Evolutionary conservation across 1,140 invertebrate genomes (phyloP).

Genomic region (Drosophila funebris): DNA sequence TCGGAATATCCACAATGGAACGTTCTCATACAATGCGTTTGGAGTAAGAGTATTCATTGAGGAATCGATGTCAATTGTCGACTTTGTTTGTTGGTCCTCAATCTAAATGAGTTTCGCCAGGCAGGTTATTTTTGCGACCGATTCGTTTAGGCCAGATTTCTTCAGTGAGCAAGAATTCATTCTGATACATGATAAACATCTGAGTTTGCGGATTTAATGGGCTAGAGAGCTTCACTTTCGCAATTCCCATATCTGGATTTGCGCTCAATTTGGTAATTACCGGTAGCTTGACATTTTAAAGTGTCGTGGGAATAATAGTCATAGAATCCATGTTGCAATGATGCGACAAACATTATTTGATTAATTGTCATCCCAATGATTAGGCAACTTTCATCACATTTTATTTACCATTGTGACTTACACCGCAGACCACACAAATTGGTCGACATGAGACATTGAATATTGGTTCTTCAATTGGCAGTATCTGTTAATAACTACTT

Average conservation of each 20-base stretch:
- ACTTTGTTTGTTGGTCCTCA: constrained; percentile 10
- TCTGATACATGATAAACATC: constrained; percentile 40
- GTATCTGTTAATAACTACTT: not conserved
- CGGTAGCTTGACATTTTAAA: constrained; percentile 49
- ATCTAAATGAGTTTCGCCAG: constrained; percentile 51
- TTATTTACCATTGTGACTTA: constrained; percentile 27
- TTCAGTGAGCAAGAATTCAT: not conserved
- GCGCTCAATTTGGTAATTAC: constrained; percentile 55
- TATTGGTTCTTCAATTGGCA: too few relatives aligned
- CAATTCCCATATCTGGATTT: constrained; percentile 31
- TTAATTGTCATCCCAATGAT: constrained; percentile 58
- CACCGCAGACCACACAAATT: constrained; percentile 60
- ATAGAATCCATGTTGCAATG: too few relatives aligned
- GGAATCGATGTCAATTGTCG: constrained; percentile 49
- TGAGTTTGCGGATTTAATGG: constrained; percentile 25
- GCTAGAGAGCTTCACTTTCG: constrained; percentile 27
- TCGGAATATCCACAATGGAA: constrained; percentile 37
- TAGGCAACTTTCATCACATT: constrained; percentile 34
- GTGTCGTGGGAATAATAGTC: constrained; percentile 62
- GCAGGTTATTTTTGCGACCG: constrained; percentile 59
- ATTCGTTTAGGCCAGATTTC: constrained; percentile 58
- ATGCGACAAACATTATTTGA: constrained; percentile 37
- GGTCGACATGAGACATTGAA: not conserved
- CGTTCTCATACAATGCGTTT: constrained; percentile 31
- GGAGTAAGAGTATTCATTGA: constrained; percentile 56